Conservation (phyloP, 2,797 vertebrate species). For the Rhodeus uyekii region DNA sequence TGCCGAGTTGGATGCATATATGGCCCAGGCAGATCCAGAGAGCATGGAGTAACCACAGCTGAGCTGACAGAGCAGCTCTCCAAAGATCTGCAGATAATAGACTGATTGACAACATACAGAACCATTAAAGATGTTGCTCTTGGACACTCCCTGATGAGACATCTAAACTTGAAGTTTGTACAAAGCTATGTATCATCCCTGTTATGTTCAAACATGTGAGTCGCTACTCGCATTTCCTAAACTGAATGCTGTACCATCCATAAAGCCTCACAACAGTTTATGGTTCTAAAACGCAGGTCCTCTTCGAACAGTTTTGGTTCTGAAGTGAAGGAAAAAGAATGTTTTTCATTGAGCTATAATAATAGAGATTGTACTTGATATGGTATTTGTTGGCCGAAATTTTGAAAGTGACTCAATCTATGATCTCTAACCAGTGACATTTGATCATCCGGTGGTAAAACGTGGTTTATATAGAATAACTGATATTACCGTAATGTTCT, state of each 20-base stretch:
- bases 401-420: neutral
- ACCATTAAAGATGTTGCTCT: conserved; percentile 12
- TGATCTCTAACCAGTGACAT: neutral
- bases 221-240: neutral
- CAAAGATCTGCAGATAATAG: conserved; percentile 23
- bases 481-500: conserved; percentile 5
- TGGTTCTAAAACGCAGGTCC: neutral
- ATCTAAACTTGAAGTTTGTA: conserved; percentile 24
- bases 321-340: neutral
- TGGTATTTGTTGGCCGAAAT: neutral
- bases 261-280: neutral
- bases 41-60: conserved; percentile 79
- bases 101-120: conserved; percentile 1
- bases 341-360: neutral
- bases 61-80: neutral
- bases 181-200: neutral
- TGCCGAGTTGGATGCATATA: conserved; percentile 95
- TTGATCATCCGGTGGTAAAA: neutral
- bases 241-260: neutral
- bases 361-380: neutral
- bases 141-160: conserved; percentile 11
- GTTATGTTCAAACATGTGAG: neutral
- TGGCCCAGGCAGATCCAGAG: conserved; percentile 94
- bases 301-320: neutral
- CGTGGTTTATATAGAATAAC: conserved; percentile 12